These are phyloP conservation scores for Macquaria ambigua DNA, from an alignment of 2,113 vertebrate genomes.

Conservation along the genomic window DNA sequence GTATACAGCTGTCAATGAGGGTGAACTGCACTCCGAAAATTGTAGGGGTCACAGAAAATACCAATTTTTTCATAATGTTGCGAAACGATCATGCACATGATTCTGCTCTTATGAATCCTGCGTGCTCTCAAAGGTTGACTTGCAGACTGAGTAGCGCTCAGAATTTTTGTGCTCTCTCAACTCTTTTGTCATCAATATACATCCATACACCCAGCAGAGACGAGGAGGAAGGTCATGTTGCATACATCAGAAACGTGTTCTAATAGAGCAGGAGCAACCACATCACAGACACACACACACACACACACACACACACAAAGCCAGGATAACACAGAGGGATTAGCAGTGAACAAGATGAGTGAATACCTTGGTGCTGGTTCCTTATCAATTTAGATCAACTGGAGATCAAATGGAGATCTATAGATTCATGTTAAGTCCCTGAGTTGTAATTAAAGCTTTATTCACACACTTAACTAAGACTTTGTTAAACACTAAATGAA, in stretches of 20 bases:
- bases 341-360: constrained; percentile 21
- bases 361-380: constrained; percentile 32
- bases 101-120: not conserved
- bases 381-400: constrained; percentile 32
- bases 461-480: constrained; percentile 16
- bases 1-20: too few relatives aligned
- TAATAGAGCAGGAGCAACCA: constrained; percentile 62
- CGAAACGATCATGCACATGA: not conserved
- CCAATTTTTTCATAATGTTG: too few relatives aligned
- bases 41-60: too few relatives aligned
- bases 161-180: not conserved
- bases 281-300: constrained; percentile 82
- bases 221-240: constrained; percentile 22
- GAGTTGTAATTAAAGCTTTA: constrained; percentile 13
- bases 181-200: not conserved
- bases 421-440: constrained; percentile 25
- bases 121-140: not conserved
- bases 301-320: constrained; percentile 22
- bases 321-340: constrained; percentile 29
- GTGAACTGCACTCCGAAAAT: too few relatives aligned
- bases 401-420: constrained; percentile 48
- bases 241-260: constrained; percentile 55
- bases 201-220: not conserved
- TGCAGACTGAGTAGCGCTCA: not conserved
- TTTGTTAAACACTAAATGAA: constrained; percentile 29